Percentiles rank a stretch among this genome's conserved stretches.
Conservation (phyloP, 1,140 invertebrate genomes). For the Panagrolaimus sp. region DNA sequence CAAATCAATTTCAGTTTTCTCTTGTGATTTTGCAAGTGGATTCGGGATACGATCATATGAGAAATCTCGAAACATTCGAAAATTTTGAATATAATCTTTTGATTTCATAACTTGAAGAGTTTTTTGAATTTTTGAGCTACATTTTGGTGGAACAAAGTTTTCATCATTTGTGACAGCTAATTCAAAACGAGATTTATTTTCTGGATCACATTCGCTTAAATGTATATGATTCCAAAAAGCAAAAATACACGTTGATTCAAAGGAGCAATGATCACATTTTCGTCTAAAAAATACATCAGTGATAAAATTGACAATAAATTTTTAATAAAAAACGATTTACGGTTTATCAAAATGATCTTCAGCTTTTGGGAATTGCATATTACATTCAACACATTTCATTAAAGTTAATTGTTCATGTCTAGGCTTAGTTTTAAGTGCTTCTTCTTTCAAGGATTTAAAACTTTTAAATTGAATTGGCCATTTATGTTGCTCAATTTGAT, state of each 20-base stretch:
- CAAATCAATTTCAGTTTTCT: background rate
- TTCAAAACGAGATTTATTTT: background rate
- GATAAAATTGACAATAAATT: too few species aligned
- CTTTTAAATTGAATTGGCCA: background rate
- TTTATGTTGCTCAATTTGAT: conserved; percentile 9
- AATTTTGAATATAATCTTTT: background rate
- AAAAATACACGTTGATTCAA: background rate
- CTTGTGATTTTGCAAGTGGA: background rate
- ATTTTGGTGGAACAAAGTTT: too few species aligned
- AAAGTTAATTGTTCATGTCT: background rate
- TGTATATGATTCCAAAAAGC: background rate
- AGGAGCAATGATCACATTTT: background rate
- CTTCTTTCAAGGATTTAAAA: background rate
- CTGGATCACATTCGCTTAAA: background rate
- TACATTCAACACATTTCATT: background rate
- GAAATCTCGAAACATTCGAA: background rate
- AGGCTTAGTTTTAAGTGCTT: background rate
- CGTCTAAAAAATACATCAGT: too few species aligned
- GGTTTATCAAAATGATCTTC: background rate
- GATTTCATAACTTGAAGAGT: background rate
- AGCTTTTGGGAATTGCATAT: conserved; percentile 2
- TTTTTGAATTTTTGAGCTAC: background rate
- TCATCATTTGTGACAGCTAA: background rate
- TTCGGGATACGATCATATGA: background rate
- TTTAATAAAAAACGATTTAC: too few species aligned